A percentile compares a stretch with the other conserved stretches of the same genome.
Evolutionary conservation across 1,140 invertebrate genomes (phyloP).

Genomic region (Stegodyphus dumicola): DNA sequence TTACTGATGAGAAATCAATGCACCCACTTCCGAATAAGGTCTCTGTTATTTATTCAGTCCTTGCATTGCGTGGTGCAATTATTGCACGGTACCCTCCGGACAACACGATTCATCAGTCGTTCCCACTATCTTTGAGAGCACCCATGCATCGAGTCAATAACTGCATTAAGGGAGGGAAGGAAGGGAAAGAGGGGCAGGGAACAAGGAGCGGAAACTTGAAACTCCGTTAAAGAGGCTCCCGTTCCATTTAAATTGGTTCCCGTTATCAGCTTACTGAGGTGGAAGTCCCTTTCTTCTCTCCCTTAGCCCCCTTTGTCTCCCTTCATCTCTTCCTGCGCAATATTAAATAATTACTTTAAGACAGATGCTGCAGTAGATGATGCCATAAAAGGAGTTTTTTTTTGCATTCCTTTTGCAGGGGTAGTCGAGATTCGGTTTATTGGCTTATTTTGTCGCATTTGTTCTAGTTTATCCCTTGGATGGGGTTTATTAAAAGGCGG

Average conservation of each 20-base stretch:
- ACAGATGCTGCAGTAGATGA: slow-evolving; percentile 16
- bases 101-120: slow-evolving; percentile 13
- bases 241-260: slow-evolving; percentile 25
- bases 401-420: background rate
- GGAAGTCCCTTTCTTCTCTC: slow-evolving; percentile 1
- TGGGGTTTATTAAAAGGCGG: too few species aligned
- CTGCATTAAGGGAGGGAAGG: too few species aligned
- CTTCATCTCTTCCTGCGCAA: background rate
- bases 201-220: slow-evolving; percentile 4
- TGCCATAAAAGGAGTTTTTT: background rate
- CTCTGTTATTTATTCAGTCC: background rate
- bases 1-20: too few species aligned
- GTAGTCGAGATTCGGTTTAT: slow-evolving; percentile 12
- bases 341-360: slow-evolving; percentile 21
- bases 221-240: slow-evolving; percentile 6
- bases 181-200: background rate
- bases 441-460: slow-evolving; percentile 2
- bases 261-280: slow-evolving; percentile 9
- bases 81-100: background rate
- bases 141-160: slow-evolving; percentile 14
- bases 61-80: background rate
- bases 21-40: too few species aligned
- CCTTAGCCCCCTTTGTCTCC: background rate
- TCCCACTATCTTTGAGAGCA: background rate
- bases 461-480: too few species aligned